Base-by-base conservation (phyloP, 2,113 vertebrate species). In the Uria aalge region DNA sequence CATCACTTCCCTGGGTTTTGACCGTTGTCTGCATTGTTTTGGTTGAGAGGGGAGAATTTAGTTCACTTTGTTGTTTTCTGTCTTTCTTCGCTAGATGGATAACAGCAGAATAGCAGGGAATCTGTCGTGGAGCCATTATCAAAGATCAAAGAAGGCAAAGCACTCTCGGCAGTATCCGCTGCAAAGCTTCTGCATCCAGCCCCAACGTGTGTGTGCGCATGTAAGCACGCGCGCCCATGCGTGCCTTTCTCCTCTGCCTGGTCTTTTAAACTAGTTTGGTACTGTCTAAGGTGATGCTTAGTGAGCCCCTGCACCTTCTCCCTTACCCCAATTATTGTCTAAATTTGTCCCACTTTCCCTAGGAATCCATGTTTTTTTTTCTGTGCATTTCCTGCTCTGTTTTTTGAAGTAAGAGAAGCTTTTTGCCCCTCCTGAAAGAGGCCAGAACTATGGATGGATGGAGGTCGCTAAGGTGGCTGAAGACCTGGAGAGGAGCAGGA, bases 111-210 rank as follows among this genome's bases (percentile, higher is more conserved):
- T 94, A 88, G 85, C 11, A 9, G 55, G 79, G 55, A 74, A 86
- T 88, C 81, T 84, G 38, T 81, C 0, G 0, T 59, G 87, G 41
- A 93, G 68, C 73, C 57, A 26, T 94, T 94, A 86, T 62, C 74
- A 38, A 38, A 38, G 83, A 80, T 88, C 53, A 91, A 93, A 93
- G 91, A 88, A 73, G 38, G 57, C 72, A 56, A n/a, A 92, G 67
- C 8, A 5, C 82, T 74, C 55, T 41, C 60, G 75, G 59, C 55
- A 30, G 50, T 12, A 16, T 85, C 27, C 21, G 40, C 41, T 52
- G 47, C 32, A 38, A 27, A 73, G 59, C 36, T 32, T 21, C 47
- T 66, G n/a, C 10, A 2, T 64, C 73, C 60, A 78, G 57, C 36
- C 23, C 48, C 53, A 34, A 14, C 0, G 2, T 14, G 36, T 8